phyloP scores from a whole-genome alignment of 2,888 invertebrate species.

The Cheilosia scutellata region DNA sequence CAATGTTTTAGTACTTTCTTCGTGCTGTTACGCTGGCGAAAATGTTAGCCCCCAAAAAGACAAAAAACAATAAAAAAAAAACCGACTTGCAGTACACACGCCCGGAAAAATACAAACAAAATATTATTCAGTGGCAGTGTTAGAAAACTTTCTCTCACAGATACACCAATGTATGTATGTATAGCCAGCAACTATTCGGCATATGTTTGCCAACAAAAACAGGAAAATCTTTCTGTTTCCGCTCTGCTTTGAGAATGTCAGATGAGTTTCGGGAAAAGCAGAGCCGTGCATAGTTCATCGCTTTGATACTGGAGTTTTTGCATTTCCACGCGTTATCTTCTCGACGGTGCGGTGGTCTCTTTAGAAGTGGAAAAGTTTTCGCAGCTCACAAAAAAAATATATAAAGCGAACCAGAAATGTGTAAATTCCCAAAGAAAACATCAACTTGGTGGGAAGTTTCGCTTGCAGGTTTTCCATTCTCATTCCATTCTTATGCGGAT shows the following conservation, averaged over 20 bases:
- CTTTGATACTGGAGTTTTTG: constrained; percentile 18
- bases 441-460: not conserved
- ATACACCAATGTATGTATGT: constrained; percentile 7
- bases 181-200: constrained; percentile 23
- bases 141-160: constrained; percentile 29
- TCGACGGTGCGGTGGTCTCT: constrained; percentile 20
- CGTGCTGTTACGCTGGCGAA: constrained; percentile 38
- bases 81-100: not conserved
- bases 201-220: constrained; percentile 31
- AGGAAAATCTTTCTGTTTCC: constrained; percentile 31
- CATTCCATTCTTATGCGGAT: not conserved
- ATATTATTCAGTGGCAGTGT: constrained; percentile 6
- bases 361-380: constrained; percentile 41
- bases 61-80: not conserved
- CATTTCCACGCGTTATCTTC: constrained; percentile 14
- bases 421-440: constrained; percentile 9
- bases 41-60: not conserved
- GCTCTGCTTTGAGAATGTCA: constrained; percentile 36
- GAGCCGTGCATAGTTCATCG: constrained; percentile 16
- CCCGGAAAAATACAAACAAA: constrained; percentile 16
- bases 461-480: not conserved
- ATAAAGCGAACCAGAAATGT: not conserved
- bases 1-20: constrained; percentile 63
- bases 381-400: not conserved
- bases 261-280: constrained; percentile 47